Base-by-base conservation (phyloP, 2,113 vertebrate genomes). In the Calidris pygmaea region DNA sequence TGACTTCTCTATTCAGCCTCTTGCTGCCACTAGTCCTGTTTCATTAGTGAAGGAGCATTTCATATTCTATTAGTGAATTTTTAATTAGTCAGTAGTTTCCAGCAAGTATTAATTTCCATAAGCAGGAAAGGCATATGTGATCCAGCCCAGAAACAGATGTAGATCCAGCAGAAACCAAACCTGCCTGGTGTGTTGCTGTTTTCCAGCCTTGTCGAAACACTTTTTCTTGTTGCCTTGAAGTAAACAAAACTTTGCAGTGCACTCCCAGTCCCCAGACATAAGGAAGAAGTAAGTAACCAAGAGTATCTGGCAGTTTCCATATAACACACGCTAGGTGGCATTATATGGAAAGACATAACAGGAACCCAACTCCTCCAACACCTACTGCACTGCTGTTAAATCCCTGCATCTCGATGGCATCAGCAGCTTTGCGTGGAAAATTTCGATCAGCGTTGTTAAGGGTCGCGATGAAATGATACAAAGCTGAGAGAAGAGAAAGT, bases 271-370 rank as follows among this genome's bases (percentile, higher is more conserved):
- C 22, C 52, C n/a, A 21, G 43, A 86, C 1, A 3, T 3, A n/a
- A 30, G 22, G 59, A 56, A 65, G n/a, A 45, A 34, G 29, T 34
- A 59, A 6, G 19, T 41, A 56, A 37, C 41, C 3, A 5, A 34
- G 82, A 1, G 7, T 26, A 24, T 7, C 5, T 62, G 72, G n/a
- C 74, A 32, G 39, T 19, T 81, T 34, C 30, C 3, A 4, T 39
- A 5, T 9, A 26, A 20, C 21, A 43, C 53, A 95, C 98, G 0
- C 97, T 98, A 98, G 98, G 50, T 98, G 98, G 97, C 98, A 93
- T 41, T 93, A 30, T 43, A 55, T 59, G 91, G 94, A 94, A 97
- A 94, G 93, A 43, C 43, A 81, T 82, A 13, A 3, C 26, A 6
- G 5, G 48, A 62, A 24, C 18, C 9, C 29, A 0, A 4, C 3